These are phyloP conservation scores for Dermochelys coriacea DNA, from an alignment of 2,797 vertebrate genomes.

Conservation along the genomic window DNA sequence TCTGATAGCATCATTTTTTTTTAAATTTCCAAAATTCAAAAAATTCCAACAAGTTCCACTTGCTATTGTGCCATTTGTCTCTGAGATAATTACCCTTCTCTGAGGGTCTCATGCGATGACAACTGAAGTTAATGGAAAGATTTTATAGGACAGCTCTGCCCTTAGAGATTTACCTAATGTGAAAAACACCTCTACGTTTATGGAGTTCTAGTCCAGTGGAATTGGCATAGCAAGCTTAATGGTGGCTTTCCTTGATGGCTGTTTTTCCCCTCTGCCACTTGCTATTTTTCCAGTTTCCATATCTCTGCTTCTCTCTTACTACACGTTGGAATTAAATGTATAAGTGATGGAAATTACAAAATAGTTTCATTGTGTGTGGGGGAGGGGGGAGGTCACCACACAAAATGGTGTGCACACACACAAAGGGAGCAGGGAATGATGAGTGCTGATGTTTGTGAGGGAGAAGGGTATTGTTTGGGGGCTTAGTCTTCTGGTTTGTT, in stretches of 20 bases:
- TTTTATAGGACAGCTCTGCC: fast-evolving
- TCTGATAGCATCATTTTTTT: too few relatives aligned
- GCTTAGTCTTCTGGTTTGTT: neutral
- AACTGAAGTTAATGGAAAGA: neutral
- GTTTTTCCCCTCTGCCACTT: neutral
- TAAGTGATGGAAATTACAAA: neutral
- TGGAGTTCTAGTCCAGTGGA: neutral
- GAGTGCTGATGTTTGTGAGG: neutral
- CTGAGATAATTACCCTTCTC: neutral
- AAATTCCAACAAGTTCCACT: neutral
- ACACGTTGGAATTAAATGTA: neutral
- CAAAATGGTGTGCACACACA: too few relatives aligned
- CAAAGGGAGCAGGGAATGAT: neutral
- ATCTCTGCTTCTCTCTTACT: neutral
- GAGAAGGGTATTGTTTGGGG: neutral
- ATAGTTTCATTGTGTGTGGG: neutral
- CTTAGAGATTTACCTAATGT: neutral
- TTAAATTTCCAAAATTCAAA: neutral
- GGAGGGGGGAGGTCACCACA: neutral
- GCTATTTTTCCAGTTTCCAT: neutral
- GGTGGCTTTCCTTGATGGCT: neutral
- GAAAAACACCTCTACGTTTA: neutral
- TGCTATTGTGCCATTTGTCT: fast-evolving
- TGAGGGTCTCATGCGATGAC: fast-evolving
- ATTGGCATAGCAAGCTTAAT: fast-evolving